Percentiles rank a stretch among this genome's conserved stretches.
Evolutionary conservation across 2,888 invertebrate genomes (phyloP).

Genomic region (Mimumesa dahlbomi): DNA sequence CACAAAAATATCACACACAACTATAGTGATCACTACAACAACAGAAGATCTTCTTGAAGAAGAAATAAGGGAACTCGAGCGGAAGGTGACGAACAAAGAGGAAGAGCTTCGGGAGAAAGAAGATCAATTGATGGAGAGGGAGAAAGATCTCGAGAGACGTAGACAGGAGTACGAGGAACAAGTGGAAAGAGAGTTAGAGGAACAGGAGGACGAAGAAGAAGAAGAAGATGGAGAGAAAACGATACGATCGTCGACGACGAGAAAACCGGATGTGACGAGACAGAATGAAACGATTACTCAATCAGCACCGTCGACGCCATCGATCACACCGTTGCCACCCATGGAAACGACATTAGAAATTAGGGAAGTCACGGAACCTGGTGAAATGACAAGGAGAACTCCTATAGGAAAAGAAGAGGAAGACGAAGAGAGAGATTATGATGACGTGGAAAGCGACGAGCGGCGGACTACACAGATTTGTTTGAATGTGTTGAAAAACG

Average conservation of each 20-base stretch:
- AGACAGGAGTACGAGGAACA: constrained; percentile 39
- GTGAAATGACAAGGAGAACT: background rate
- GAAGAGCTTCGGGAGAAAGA: constrained; percentile 30
- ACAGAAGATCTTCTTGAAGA: constrained; percentile 36
- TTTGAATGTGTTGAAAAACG: constrained; percentile 30
- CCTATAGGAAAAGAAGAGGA: background rate
- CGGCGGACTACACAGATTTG: constrained; percentile 32
- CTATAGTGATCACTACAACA: background rate
- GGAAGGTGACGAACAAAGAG: constrained; percentile 22
- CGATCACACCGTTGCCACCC: constrained; percentile 19
- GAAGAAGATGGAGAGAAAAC: background rate
- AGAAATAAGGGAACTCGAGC: constrained; percentile 49
- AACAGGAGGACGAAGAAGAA: constrained; percentile 48
- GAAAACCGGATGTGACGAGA: background rate
- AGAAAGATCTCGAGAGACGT: constrained; percentile 41
- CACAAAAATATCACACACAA: background rate
- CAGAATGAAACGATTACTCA: background rate
- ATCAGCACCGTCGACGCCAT: constrained; percentile 17
- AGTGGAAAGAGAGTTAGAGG: constrained; percentile 10
- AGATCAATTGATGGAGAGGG: constrained; percentile 1
- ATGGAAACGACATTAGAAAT: constrained; percentile 38
- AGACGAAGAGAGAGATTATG: background rate
- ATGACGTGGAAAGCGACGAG: too few species aligned
- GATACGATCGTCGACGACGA: background rate
- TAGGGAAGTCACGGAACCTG: constrained; percentile 6